Evolutionary conservation across 2,113 vertebrate genomes (phyloP).

Genomic region (Phyllopteryx taeniolatus): DNA sequence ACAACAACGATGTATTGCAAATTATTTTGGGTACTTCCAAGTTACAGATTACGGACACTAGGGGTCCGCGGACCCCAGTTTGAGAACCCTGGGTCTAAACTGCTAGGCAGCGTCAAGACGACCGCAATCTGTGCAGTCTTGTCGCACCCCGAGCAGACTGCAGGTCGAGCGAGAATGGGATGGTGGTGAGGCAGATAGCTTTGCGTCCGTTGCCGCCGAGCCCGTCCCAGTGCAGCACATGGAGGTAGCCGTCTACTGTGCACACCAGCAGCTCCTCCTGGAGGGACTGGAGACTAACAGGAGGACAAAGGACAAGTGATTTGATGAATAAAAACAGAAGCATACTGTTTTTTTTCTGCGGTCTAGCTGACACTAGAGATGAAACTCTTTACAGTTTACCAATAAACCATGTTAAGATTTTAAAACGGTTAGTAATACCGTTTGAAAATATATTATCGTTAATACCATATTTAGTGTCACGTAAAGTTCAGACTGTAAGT

Average conservation of each 20-base stretch:
- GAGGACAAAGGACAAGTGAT: background rate
- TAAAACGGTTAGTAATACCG: too few relatives aligned
- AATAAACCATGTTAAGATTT: too few relatives aligned
- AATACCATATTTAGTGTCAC: too few relatives aligned
- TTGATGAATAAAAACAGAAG: background rate
- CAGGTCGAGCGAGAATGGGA: constrained; percentile 94
- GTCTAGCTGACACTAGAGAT: background rate
- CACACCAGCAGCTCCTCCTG: constrained; percentile 90
- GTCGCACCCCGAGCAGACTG: constrained; percentile 89
- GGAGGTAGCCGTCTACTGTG: constrained; percentile 90
- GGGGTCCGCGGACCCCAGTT: too few relatives aligned
- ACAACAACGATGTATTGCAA: too few relatives aligned
- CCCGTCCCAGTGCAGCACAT: constrained; percentile 94
- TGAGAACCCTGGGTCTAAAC: too few relatives aligned
- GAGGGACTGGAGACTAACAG: constrained; percentile 85
- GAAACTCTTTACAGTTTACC: background rate
- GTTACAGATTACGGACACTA: too few relatives aligned
- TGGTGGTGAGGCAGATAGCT: constrained; percentile 87
- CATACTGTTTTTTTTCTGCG: background rate
- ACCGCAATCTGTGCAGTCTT: background rate
- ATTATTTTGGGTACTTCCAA: too few relatives aligned
- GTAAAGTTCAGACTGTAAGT: too few relatives aligned
- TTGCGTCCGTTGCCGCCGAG: constrained; percentile 87
- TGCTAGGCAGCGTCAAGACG: background rate
- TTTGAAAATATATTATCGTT: too few relatives aligned